Percentiles rank a stretch among this genome's conserved stretches.
These are phyloP conservation scores for Phocoena phocoena DNA, from an alignment of 2,113 vertebrate genomes.

Conservation along the genomic window DNA sequence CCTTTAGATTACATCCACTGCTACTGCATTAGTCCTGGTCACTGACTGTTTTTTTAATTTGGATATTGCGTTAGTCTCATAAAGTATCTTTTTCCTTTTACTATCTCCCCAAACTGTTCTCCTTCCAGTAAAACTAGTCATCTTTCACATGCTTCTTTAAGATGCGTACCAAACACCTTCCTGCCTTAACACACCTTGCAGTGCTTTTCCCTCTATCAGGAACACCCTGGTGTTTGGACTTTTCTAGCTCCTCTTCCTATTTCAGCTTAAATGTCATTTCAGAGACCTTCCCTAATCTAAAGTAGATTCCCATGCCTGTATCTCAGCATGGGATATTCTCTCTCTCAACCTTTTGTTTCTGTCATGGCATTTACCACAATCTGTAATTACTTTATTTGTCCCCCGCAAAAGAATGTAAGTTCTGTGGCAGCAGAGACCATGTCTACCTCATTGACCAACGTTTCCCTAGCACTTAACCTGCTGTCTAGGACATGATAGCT, in stretches of 20 bases:
- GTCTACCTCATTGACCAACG: not conserved
- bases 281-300: not conserved
- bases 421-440: not conserved
- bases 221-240: not conserved
- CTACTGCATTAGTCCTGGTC: not conserved
- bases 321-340: not conserved
- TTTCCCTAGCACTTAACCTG: not conserved
- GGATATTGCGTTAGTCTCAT: not conserved
- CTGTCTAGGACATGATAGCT: not conserved
- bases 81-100: not conserved
- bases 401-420: not conserved
- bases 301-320: not conserved
- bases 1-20: not conserved
- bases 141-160: not conserved
- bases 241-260: not conserved
- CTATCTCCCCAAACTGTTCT: not conserved
- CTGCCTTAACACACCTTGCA: not conserved
- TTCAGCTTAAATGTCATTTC: not conserved
- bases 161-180: not conserved
- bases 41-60: not conserved
- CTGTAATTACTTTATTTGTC: slow-evolving; percentile 26
- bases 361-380: not conserved
- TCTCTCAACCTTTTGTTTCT: not conserved
- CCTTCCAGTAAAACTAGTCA: not conserved
- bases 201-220: not conserved